Base-by-base conservation (phyloP, 2,888 invertebrate species). In the Aphelenchoides bicaudatus region DNA sequence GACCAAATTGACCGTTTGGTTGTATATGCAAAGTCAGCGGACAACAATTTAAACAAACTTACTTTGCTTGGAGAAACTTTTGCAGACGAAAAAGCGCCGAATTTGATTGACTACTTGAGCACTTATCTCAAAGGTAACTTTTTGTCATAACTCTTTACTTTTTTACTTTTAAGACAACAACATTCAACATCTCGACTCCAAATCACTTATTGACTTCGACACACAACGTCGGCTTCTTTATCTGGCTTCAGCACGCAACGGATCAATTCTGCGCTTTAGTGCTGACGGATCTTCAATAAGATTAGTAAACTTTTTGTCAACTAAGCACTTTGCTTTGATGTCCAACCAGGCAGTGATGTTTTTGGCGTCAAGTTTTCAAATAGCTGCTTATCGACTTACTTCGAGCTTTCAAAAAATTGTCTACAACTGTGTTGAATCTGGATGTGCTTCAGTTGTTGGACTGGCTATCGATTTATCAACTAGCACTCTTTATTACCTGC, bases 381-480 rank as follows among this genome's bases (percentile, higher is more conserved):
- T 76, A 4, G 59, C 66, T 1, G 65, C 72, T 6, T 75, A 73
- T 61, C 70, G 76, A 5, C 34, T 74, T 16, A 72, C 76, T 3
- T 70, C 70, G 31, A 70, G 73, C 2, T 72, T 78, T 60, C 71
- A 75, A 50, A 70, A 68, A 57, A 60, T 67, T 13, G 21, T 63
- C 19, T 61, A 60, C 62, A 62, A 58, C 37, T 57, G 62, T 19
- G 19, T 37, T 1, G 38, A 51, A 23, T 37, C 37, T 21, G 28
- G 68, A 31, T 77, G 77, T 49, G 71, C 72, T 0, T 72, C 75
- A 62, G 77, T 77, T 3, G 67, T 70, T 38, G 73, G 65, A 13
- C 60, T 74, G 5, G 70, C 73, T 1, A 63, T 61, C 13, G 71
- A 72, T 50, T 71, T 73, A 34, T 43, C 55, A 0, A 63, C 65